Evolutionary conservation across 23 tunicate genomes (phyloP).

Genomic region (Phallusia fumigata): DNA sequence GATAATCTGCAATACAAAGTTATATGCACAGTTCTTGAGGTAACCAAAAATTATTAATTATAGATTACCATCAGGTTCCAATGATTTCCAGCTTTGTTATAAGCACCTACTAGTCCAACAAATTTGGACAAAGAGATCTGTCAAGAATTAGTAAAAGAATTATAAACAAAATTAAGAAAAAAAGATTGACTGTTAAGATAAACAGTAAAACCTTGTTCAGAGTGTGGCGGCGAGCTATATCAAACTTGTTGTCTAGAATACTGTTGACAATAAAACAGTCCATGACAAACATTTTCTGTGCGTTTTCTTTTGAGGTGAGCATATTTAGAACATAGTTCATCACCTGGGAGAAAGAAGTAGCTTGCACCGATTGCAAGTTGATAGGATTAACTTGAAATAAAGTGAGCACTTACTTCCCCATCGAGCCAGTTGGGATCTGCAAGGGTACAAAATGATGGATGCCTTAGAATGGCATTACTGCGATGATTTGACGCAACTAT

Average conservation of each 20-base stretch:
- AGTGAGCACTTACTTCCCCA: background rate
- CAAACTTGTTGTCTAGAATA: background rate
- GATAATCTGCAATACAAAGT: constrained; percentile 1
- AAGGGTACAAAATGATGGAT: background rate
- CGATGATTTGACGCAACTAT: background rate
- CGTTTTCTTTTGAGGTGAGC: too few species aligned
- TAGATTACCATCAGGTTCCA: constrained; percentile 8
- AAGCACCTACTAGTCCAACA: background rate
- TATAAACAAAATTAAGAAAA: background rate
- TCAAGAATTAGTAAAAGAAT: background rate
- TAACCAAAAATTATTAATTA: background rate
- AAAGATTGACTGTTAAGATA: background rate
- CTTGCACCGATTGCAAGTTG: too few species aligned
- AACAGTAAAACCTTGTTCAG: constrained; percentile 8
- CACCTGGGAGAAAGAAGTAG: too few species aligned
- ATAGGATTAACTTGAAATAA: too few species aligned
- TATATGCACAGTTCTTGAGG: background rate
- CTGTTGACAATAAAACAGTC: background rate
- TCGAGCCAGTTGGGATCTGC: background rate
- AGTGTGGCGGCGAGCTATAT: background rate
- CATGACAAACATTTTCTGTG: too few species aligned
- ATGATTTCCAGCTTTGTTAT: background rate
- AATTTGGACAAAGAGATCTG: constrained; percentile 3
- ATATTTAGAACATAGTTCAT: too few species aligned
- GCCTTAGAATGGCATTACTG: background rate